Base-by-base conservation (phyloP, 1,140 invertebrate species). In the Eriocheir sinensis region DNA sequence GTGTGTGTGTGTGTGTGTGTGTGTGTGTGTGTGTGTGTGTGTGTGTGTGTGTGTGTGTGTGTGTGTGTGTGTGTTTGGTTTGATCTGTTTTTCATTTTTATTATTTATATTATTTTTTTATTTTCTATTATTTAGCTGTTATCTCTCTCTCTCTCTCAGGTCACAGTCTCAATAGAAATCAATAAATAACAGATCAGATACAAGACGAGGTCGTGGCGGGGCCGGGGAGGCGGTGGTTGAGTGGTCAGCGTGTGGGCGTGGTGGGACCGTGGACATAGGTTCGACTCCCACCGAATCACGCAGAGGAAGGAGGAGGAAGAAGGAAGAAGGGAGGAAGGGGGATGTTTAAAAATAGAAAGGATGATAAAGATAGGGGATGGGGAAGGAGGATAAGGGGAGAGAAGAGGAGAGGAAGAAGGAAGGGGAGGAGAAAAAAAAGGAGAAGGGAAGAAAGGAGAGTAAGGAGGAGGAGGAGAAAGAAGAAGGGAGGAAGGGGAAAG, bases 1-100 rank as follows among this genome's bases (percentile, higher is more conserved):
- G 60, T 72, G 60, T 72, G 60, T 72, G 60, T 72, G 60, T 72
- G 60, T 72, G 60, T 72, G 60, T 72, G 60, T 72, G 60, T 72
- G 60, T 72, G 60, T 72, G 60, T 72, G 60, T 72, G 60, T 72
- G 60, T 72, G 60, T 72, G 60, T 72, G 60, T 72, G 60, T 72
- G 12, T 21, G 12, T 72, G 60, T 48, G 48, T 21, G 21, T 9
- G 48, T 9, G 48, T 53, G 12, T 53, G 12, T 9, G 12, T 53
- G 12, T 53, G 48, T 21, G 21, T 53, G 21, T 53, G 21, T 9
- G 12, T 53, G 48, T 53, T 53, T 53, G 48, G 12, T 17, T 53
- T 53, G n/a, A n/a, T n/a, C n/a, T n/a, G n/a, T 53, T 53, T 53
- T 53, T 12, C 48, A 17, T 53, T 21, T 53, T n/a, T 17, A 53